Percentiles rank a stretch among this genome's conserved stretches.
These are phyloP conservation scores for Pelecanus crispus DNA, from an alignment of 2,113 vertebrate genomes.

Conservation along the genomic window DNA sequence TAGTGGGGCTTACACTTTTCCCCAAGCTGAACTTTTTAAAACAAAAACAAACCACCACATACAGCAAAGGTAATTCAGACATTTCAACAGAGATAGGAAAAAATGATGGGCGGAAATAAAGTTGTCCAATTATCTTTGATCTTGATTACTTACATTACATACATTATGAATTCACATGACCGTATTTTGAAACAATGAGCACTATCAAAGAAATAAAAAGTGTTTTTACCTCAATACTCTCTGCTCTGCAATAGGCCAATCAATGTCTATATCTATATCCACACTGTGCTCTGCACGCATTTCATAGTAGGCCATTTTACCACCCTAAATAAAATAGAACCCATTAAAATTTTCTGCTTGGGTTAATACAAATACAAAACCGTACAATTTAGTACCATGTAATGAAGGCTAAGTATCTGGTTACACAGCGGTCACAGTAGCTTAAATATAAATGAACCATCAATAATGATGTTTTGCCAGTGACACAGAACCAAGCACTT, in stretches of 20 bases:
- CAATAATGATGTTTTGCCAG: neutral
- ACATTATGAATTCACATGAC: neutral
- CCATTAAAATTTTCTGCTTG: neutral
- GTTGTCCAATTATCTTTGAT: neutral
- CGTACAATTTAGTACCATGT: neutral
- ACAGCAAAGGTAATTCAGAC: neutral
- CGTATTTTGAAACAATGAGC: neutral
- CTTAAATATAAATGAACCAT: neutral
- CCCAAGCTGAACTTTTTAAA: neutral
- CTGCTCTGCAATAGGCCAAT: conserved; percentile 97
- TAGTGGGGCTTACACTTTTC: neutral
- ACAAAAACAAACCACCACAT: too few species aligned
- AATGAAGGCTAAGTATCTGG: neutral
- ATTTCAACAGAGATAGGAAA: neutral
- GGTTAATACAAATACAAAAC: neutral
- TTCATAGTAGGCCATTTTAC: conserved; percentile 88
- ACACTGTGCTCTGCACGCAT: conserved; percentile 91
- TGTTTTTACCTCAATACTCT: conserved; percentile 85
- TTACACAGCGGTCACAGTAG: neutral
- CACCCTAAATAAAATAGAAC: conserved; percentile 74
- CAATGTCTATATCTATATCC: conserved; percentile 95
- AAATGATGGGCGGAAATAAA: neutral
- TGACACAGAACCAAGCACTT: neutral
- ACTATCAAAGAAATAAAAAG: neutral
- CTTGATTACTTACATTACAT: neutral